Evolutionary conservation across 1,140 invertebrate species (phyloP).

Genomic region (Macrocentrus cingulum): DNA sequence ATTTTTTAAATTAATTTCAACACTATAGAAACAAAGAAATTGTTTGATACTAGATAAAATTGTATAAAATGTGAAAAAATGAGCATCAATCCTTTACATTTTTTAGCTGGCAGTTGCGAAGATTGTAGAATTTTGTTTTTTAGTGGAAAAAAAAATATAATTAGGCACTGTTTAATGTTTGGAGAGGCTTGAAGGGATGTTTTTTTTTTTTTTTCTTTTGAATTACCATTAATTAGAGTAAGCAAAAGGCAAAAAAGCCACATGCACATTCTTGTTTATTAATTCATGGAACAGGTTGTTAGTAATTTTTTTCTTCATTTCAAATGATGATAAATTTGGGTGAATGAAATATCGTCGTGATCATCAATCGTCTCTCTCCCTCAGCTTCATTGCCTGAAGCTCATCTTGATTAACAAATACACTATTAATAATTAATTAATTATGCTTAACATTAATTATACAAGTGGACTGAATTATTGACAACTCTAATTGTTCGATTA

Average conservation of each 20-base stretch:
- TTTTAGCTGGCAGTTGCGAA: no score
- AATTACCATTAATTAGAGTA: no score
- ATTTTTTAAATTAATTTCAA: no score
- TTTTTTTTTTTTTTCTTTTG: no score
- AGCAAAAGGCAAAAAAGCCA: constrained; percentile 54
- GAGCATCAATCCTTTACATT: no score
- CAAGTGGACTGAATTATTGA: constrained; percentile 27
- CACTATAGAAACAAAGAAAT: no score
- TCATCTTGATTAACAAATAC: constrained; percentile 28
- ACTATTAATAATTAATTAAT: constrained; percentile 2
- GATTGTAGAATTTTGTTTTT: no score
- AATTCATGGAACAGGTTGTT: constrained; percentile 55
- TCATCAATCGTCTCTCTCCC: constrained; percentile 16
- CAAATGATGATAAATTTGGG: constrained; percentile 29
- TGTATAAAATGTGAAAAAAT: no score
- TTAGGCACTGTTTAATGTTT: no score
- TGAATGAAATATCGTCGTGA: constrained; percentile 20
- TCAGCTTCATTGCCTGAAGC: neutral
- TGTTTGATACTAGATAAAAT: no score
- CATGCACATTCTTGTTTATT: constrained; percentile 61
- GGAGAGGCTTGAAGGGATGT: no score
- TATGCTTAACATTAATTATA: constrained; percentile 20
- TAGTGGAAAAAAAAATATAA: no score
- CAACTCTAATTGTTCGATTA: constrained; percentile 24
- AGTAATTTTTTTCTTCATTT: constrained; percentile 32